These are phyloP conservation scores for Listronotus oregonensis DNA, from an alignment of 1,140 invertebrate genomes.

Conservation along the genomic window DNA sequence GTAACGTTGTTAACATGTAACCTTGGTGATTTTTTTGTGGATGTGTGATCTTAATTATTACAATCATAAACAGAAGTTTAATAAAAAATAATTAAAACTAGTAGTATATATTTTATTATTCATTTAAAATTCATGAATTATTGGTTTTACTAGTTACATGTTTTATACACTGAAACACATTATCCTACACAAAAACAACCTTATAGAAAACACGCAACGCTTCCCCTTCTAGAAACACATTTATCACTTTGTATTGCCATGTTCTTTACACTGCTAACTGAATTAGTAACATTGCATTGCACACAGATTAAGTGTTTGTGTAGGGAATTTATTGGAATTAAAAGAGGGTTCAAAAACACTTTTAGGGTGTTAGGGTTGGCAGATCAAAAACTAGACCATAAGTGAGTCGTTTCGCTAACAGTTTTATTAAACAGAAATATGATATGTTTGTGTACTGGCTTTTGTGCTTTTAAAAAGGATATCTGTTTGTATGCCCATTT, in stretches of 20 bases:
- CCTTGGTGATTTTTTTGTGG: too few relatives aligned
- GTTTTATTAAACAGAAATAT: slow-evolving; percentile 25
- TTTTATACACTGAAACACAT: too few relatives aligned
- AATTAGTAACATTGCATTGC: slow-evolving; percentile 40
- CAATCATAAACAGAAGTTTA: too few relatives aligned
- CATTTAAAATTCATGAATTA: too few relatives aligned
- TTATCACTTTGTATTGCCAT: slow-evolving; percentile 29
- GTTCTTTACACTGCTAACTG: slow-evolving; percentile 35
- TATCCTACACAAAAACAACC: too few relatives aligned
- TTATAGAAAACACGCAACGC: neutral
- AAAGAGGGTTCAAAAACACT: slow-evolving; percentile 4
- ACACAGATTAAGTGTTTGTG: slow-evolving; percentile 34
- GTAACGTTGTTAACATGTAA: too few relatives aligned
- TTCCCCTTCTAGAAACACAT: slow-evolving; percentile 10
- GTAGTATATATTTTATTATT: too few relatives aligned
- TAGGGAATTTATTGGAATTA: slow-evolving; percentile 5
- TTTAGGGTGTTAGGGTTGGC: slow-evolving; percentile 41
- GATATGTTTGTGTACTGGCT: neutral
- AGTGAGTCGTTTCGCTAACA: slow-evolving; percentile 37
- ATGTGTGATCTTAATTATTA: too few relatives aligned
- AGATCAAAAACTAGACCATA: slow-evolving; percentile 38
- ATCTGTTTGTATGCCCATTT: neutral
- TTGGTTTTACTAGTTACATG: too few relatives aligned
- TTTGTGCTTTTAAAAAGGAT: neutral
- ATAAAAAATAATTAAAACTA: too few relatives aligned